phyloP scores from a whole-genome alignment of 2,888 invertebrate genomes.

The Rhamphomyia laevipes region DNA sequence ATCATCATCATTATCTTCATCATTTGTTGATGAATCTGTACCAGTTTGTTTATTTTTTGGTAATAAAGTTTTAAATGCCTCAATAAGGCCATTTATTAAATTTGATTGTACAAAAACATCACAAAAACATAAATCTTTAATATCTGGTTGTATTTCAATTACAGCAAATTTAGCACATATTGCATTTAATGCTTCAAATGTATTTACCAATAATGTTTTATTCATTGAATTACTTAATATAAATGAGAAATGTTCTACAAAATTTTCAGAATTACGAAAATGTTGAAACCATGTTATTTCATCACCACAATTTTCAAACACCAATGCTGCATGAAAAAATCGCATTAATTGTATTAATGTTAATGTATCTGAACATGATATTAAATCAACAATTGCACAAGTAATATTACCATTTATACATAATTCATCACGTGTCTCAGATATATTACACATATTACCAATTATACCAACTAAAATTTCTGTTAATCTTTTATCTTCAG shows the following conservation, averaged over 20 bases:
- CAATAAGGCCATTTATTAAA: constrained; percentile 30
- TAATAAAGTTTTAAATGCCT: constrained; percentile 30
- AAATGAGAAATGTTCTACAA: constrained; percentile 50
- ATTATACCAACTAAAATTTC: constrained; percentile 78
- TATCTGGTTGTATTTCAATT: constrained; percentile 23
- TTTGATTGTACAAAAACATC: constrained; percentile 29
- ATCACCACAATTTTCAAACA: constrained; percentile 38
- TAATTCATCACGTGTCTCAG: constrained; percentile 45
- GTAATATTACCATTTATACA: constrained; percentile 47
- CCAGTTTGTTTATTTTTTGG: constrained; percentile 12
- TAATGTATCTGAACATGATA: constrained; percentile 54
- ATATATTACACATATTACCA: constrained; percentile 68
- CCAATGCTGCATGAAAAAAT: constrained; percentile 45
- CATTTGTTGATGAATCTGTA: constrained; percentile 13
- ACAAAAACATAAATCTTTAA: constrained; percentile 20
- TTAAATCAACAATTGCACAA: constrained; percentile 42
- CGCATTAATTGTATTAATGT: constrained; percentile 63
- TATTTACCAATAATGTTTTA: constrained; percentile 43
- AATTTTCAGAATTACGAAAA: constrained; percentile 39
- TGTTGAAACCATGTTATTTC: constrained; percentile 40
- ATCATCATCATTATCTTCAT: constrained; percentile 12
- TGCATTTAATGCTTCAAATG: constrained; percentile 49
- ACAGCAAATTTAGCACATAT: constrained; percentile 39
- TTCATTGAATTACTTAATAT: constrained; percentile 65
- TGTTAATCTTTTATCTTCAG: constrained; percentile 50